Conservation (phyloP, 2,797 vertebrate species). For the Salmo trutta region DNA sequence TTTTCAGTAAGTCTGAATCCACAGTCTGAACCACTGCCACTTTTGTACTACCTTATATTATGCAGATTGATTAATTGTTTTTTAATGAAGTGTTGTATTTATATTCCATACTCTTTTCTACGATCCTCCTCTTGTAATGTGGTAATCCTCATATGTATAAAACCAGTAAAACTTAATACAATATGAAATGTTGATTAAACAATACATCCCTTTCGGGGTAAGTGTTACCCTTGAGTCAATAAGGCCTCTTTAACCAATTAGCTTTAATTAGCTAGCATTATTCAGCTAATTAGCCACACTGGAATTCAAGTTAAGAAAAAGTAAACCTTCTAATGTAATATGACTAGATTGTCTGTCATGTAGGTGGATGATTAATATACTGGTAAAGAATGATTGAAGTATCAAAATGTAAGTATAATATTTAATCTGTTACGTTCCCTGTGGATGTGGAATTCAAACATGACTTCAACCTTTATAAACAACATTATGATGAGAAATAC, state of each 20-base stretch:
- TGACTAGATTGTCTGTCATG: background rate
- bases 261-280: background rate
- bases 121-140: background rate
- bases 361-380: background rate
- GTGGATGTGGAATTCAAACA: background rate
- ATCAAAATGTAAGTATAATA: background rate
- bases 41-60: slow-evolving; percentile 5
- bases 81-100: slow-evolving; percentile 8
- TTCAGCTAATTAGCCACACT: background rate
- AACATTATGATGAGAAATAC: background rate
- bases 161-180: background rate
- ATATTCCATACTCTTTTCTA: background rate
- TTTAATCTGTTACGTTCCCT: background rate
- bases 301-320: background rate
- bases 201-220: background rate
- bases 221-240: background rate
- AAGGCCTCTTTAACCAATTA: background rate
- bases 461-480: background rate
- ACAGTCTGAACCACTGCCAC: slow-evolving; percentile 5
- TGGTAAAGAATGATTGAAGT: background rate
- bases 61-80: slow-evolving; percentile 24
- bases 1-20: slow-evolving; percentile 4
- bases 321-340: background rate
- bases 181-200: background rate
- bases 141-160: background rate